Conservation (phyloP, 2,113 vertebrate species). For the Rhinoderma darwinii region DNA sequence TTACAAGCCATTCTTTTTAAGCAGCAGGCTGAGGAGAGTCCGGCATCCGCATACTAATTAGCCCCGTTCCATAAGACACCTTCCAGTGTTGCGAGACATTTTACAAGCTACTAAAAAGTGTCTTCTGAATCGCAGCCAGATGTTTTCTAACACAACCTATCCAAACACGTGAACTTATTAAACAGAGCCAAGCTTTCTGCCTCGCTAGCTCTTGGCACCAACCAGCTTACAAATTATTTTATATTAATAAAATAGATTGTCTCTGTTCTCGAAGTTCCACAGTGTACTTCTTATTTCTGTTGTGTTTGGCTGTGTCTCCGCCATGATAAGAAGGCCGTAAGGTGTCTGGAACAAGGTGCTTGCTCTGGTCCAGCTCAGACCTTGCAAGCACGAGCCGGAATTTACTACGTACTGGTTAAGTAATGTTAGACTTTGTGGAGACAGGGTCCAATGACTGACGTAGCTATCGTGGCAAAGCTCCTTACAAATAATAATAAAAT, state of each 20-base stretch:
- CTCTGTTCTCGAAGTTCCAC: neutral
- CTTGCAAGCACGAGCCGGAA: neutral
- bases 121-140: constrained; percentile 39
- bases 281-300: neutral
- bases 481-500: constrained; percentile 33
- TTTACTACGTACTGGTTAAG: constrained; percentile 10
- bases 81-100: constrained; percentile 43
- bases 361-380: neutral
- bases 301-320: neutral
- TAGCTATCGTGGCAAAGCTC: constrained; percentile 15
- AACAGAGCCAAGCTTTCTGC: neutral
- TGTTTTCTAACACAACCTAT: constrained; percentile 32
- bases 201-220: neutral
- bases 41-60: constrained; percentile 38
- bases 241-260: constrained; percentile 13
- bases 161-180: constrained; percentile 20
- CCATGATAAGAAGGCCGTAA: constrained; percentile 7
- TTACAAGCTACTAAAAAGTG: constrained; percentile 48
- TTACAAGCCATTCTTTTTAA: constrained; percentile 36
- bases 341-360: constrained; percentile 14
- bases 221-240: constrained; percentile 7
- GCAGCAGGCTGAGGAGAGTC: constrained; percentile 25
- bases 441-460: constrained; percentile 5
- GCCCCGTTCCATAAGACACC: constrained; percentile 33
- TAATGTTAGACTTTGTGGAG: constrained; percentile 2